Conservation (phyloP, 2,113 vertebrate genomes). For the Cervus canadensis region DNA sequence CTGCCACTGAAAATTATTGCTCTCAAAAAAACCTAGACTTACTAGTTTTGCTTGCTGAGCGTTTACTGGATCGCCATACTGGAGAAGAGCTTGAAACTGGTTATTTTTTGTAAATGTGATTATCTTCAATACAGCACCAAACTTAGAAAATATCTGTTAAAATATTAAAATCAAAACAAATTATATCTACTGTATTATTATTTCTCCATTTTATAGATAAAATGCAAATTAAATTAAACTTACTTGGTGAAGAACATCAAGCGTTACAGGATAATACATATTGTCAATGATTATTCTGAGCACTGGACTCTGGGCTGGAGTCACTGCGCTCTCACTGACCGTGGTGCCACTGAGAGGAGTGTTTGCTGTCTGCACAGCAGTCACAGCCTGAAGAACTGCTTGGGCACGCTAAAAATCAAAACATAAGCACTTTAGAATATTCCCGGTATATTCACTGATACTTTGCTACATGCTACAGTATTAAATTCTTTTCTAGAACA, state of each 20-base stretch:
- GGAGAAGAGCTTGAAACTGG: slow-evolving; percentile 98
- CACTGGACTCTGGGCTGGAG: slow-evolving; percentile 93
- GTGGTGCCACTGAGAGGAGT: slow-evolving; percentile 89
- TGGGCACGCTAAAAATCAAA: slow-evolving; percentile 86
- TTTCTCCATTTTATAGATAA: neutral
- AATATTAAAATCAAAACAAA: slow-evolving; percentile 44
- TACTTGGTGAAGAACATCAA: slow-evolving; percentile 98
- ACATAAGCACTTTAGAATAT: neutral
- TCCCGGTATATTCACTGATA: neutral
- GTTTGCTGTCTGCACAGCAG: slow-evolving; percentile 91
- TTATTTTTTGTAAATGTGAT: slow-evolving; percentile 99
- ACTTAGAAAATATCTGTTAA: slow-evolving; percentile 97
- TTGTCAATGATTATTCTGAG: slow-evolving; percentile 99
- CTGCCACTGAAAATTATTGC: neutral
- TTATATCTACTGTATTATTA: neutral
- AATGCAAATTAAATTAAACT: slow-evolving; percentile 53
- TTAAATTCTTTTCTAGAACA: neutral
- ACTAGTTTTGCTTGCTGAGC: slow-evolving; percentile 98
- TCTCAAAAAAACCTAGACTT: slow-evolving; percentile 65
- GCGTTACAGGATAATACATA: slow-evolving; percentile 98
- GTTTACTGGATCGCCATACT: slow-evolving; percentile 93
- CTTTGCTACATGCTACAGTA: neutral
- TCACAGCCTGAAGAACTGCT: slow-evolving; percentile 92
- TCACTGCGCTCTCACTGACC: slow-evolving; percentile 90
- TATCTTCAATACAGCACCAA: slow-evolving; percentile 98